phyloP scores from a whole-genome alignment of 2,113 vertebrate species.

The Podilymbus podiceps region DNA sequence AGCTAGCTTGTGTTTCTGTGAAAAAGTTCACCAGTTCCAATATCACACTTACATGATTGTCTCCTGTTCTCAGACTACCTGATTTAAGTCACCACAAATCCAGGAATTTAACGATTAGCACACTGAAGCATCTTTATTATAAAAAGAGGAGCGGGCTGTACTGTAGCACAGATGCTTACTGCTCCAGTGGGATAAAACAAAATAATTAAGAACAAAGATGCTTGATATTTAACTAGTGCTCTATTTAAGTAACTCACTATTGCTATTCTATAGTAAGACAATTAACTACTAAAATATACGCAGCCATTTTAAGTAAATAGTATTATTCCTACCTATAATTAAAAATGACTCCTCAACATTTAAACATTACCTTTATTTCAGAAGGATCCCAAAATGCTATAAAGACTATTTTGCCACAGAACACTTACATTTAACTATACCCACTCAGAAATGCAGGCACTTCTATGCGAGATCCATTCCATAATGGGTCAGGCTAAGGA shows the following conservation, averaged over 20 bases:
- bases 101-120: neutral
- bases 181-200: neutral
- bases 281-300: neutral
- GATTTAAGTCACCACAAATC: neutral
- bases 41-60: neutral
- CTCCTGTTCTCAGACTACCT: neutral
- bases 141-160: neutral
- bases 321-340: neutral
- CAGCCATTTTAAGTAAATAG: neutral
- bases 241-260: neutral
- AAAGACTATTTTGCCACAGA: neutral
- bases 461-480: neutral
- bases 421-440: neutral
- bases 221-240: neutral
- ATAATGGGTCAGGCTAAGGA: neutral
- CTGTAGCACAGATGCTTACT: neutral
- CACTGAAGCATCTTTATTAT: neutral
- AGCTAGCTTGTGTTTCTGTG: neutral
- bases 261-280: neutral
- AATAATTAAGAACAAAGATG: conserved; percentile 11
- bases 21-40: neutral
- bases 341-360: neutral
- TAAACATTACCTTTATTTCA: neutral
- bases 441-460: neutral
- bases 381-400: neutral